These are phyloP conservation scores for Slavum lentiscoides DNA, from an alignment of 2,888 invertebrate genomes.

Conservation along the genomic window DNA sequence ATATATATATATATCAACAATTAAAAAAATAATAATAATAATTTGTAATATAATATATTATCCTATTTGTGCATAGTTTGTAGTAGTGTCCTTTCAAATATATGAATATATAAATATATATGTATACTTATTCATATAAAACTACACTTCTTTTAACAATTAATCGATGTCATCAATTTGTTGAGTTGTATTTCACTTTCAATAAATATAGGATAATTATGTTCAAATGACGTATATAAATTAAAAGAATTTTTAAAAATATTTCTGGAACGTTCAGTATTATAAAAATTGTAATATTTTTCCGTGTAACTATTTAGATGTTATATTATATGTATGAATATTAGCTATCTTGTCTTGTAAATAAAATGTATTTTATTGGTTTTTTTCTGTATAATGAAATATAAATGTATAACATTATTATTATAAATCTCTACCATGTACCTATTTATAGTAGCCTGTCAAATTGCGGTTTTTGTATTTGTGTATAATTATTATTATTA, in stretches of 20 bases:
- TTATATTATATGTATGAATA: conserved; percentile 38
- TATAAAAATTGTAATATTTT: conserved; percentile 38
- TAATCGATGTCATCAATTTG: not conserved
- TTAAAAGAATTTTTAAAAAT: not conserved
- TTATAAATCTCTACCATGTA: conserved; percentile 45
- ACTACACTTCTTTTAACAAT: conserved; percentile 16
- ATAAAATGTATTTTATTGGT: conserved; percentile 48
- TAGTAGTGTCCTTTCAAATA: conserved; percentile 38
- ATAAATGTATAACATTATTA: conserved; percentile 47
- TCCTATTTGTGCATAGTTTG: conserved; percentile 45
- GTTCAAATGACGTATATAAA: not conserved
- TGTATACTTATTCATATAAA: conserved; percentile 23
- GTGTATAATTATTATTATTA: conserved; percentile 47
- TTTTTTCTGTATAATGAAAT: conserved; percentile 46
- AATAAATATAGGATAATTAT: conserved; percentile 6
- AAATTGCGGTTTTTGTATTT: conserved; percentile 51
- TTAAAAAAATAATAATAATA: conserved; percentile 13
- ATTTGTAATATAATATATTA: conserved; percentile 42
- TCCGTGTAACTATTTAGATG: conserved; percentile 42
- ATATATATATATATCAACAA: conserved; percentile 16
- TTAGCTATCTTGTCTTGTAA: conserved; percentile 41
- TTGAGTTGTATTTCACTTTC: conserved; percentile 9
- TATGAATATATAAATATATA: conserved; percentile 31
- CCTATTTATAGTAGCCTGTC: conserved; percentile 38
- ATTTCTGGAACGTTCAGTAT: conserved; percentile 1